Conservation (phyloP, 1,140 invertebrate genomes). For the Drosophila littoralis region DNA sequence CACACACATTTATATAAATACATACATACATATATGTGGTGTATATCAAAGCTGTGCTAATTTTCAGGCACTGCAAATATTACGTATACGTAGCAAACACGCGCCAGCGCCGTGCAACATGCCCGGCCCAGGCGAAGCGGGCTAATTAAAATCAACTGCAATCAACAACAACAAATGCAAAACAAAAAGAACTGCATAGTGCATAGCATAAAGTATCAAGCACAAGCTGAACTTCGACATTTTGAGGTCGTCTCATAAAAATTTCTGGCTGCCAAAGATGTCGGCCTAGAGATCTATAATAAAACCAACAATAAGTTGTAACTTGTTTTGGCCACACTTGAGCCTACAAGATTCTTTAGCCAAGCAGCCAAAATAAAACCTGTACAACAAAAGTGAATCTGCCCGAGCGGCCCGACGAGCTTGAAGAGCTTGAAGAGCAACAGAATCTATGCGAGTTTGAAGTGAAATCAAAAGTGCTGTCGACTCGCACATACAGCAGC, state of each 20-base stretch:
- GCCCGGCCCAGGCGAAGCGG: slow-evolving; percentile 31
- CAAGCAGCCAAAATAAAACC: slow-evolving; percentile 42
- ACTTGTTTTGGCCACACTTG: slow-evolving; percentile 63
- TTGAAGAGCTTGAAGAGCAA: slow-evolving; percentile 7
- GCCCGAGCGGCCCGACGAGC: slow-evolving; percentile 36
- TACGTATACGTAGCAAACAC: slow-evolving; percentile 71
- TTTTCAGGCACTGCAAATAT: slow-evolving; percentile 71
- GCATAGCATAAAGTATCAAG: slow-evolving; percentile 2
- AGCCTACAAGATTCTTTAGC: slow-evolving; percentile 75
- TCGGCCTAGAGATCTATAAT: slow-evolving; percentile 63
- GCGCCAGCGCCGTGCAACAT: slow-evolving; percentile 45
- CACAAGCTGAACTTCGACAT: slow-evolving; percentile 69
- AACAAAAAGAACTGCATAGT: slow-evolving; percentile 15
- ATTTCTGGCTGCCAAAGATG: slow-evolving; percentile 13
- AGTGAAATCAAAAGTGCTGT: slow-evolving; percentile 79
- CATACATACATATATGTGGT: slow-evolving; percentile 17
- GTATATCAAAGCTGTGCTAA: slow-evolving; percentile 63
- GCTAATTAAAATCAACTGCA: slow-evolving; percentile 64
- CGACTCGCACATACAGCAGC: slow-evolving; percentile 50
- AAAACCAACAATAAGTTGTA: slow-evolving; percentile 54
- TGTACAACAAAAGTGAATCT: slow-evolving; percentile 73
- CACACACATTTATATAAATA: not conserved
- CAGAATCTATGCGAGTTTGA: slow-evolving; percentile 60
- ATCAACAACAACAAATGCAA: slow-evolving; percentile 14
- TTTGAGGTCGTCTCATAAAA: slow-evolving; percentile 61